These are phyloP conservation scores for Notothenia coriiceps DNA, from an alignment of 2,113 vertebrate genomes.

Conservation along the genomic window DNA sequence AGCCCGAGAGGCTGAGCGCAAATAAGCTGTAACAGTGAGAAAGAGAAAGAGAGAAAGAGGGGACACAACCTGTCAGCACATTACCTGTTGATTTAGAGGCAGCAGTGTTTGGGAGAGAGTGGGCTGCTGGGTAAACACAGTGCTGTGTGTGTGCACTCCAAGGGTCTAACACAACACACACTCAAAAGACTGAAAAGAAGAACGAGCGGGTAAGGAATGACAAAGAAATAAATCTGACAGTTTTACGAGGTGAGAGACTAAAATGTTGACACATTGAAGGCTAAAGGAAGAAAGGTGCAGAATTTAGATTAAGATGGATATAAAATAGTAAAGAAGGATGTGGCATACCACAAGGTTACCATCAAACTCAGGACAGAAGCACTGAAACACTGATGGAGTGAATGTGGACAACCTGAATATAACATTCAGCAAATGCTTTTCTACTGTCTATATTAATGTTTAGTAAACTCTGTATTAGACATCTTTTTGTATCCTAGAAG, in stretches of 20 bases:
- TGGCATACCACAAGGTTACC: background rate
- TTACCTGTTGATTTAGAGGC: conserved; percentile 63
- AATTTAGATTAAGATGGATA: background rate
- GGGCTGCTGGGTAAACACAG: conserved; percentile 61
- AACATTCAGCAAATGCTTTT: background rate
- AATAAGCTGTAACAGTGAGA: conserved; percentile 23
- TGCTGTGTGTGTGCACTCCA: conserved; percentile 22
- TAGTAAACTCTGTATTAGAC: background rate
- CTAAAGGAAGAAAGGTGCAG: background rate
- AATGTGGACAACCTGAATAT: background rate
- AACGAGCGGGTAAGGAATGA: background rate
- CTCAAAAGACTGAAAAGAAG: background rate
- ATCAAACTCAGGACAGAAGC: background rate
- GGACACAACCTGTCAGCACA: conserved; percentile 33
- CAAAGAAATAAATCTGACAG: background rate
- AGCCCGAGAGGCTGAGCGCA: conserved; percentile 7
- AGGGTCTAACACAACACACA: conserved; percentile 11
- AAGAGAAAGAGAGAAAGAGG: conserved; percentile 1
- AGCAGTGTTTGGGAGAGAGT: conserved; percentile 37
- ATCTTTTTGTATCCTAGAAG: too few species aligned
- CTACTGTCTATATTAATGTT: too few species aligned
- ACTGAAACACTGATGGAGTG: background rate
- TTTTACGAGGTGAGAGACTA: background rate
- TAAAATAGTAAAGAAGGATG: background rate
- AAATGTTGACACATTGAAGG: background rate